Evolutionary conservation across 37 sponge, comb jelly and placozoan genomes (phyloP), one percentile per base, ranked within the genome.

Genomic region (Mnemiopsis leidyi): DNA sequence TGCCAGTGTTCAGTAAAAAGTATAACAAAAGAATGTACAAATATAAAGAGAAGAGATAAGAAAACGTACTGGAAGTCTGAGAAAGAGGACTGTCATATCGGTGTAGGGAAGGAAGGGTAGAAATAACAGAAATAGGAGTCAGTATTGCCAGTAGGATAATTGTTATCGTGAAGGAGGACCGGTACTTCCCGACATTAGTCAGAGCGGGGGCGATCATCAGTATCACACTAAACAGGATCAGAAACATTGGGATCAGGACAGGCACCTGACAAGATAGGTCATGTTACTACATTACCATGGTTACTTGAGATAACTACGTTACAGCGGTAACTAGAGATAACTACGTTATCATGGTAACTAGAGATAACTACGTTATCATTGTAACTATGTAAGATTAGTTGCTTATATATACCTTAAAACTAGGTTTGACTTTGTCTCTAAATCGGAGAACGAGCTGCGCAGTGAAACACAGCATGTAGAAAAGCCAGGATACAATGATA

Each of bases 401-500:
- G n/a, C n/a, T n/a, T n/a, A n/a, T n/a, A n/a, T n/a, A n/a, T n/a
- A 79, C 82, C 35, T 23, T 2, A 23, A 79, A 79, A 13, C 23
- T 36, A 9, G 82, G 36, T 36, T 79, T 33, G 36, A 35, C 36
- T 32, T 23, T 30, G 23, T 79, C 29, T 13, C 82, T 30, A 16
- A 34, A 36, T 35, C 82, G 2, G 21, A 79, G 82, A 35, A 79
- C 36, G 21, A 33, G 37, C 5, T 29, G 37, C 1, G 82, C 34
- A 32, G 29, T 13, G 37, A 79, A 79, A 33, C 82, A 79, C 9
- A 79, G 37, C 82, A 35, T 35, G 82, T 79, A 79, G 82, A 79
- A 79, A 2, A 33, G 7, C 82, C 82, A 79, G 82, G 82, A 79
- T 5, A 79, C 82, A 32, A 79, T 16, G 2, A 79, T 29, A 36